Conservation (phyloP, 2,888 invertebrate genomes). For the Heteromyza rotundicornis region DNA sequence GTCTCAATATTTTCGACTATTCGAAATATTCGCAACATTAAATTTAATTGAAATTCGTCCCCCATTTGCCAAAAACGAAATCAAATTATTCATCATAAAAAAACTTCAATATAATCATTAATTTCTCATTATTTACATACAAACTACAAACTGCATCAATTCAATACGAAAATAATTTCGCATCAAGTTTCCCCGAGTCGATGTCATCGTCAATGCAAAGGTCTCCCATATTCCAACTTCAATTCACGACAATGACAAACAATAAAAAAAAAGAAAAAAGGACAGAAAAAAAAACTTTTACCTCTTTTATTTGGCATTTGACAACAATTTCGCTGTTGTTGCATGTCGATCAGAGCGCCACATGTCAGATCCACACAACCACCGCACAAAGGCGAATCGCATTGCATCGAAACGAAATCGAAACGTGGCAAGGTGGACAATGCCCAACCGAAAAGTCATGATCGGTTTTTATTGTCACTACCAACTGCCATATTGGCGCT, state of each 20-base stretch:
- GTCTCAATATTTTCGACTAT: too few species aligned
- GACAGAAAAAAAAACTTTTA: not conserved
- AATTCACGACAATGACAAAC: not conserved
- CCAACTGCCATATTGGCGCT: constrained; percentile 1
- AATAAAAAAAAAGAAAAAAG: not conserved
- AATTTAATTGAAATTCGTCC: too few species aligned
- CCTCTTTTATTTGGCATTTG: constrained; percentile 2
- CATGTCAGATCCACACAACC: not conserved
- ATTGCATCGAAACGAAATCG: not conserved
- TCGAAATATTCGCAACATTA: too few species aligned
- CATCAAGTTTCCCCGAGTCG: too few species aligned
- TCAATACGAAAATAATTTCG: too few species aligned
- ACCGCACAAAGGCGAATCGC: not conserved
- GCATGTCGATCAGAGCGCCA: constrained; percentile 2
- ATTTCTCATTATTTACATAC: too few species aligned
- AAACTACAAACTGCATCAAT: too few species aligned
- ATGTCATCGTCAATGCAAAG: too few species aligned
- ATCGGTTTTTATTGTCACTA: constrained; percentile 1
- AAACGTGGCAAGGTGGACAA: constrained; percentile 5
- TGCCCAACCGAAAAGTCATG: not conserved
- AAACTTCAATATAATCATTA: too few species aligned
- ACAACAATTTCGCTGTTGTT: constrained; percentile 5
- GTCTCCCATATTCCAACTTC: too few species aligned
- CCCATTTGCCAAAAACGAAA: too few species aligned
- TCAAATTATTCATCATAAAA: too few species aligned